Percentiles rank a stretch among this genome's conserved stretches.
phyloP scores from a whole-genome alignment of 2,113 vertebrate species.

The Aegithalos caudatus region DNA sequence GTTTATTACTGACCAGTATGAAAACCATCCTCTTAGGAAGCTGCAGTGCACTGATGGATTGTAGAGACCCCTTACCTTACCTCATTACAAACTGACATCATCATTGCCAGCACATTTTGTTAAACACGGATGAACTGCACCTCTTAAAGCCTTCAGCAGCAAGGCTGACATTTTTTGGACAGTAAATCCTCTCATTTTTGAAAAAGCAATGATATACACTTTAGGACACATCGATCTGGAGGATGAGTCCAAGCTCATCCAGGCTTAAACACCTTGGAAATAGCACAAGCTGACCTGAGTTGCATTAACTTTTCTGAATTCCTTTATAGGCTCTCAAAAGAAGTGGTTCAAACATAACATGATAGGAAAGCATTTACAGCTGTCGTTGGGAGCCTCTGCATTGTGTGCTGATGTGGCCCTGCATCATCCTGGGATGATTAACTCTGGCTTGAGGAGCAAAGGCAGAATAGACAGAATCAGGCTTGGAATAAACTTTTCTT shows the following conservation, averaged over 20 bases:
- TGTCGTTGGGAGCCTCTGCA: neutral
- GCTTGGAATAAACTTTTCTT: neutral
- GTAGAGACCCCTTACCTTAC: neutral
- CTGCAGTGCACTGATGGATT: neutral
- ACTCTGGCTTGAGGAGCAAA: neutral
- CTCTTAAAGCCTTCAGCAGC: conserved; percentile 36
- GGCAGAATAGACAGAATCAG: neutral
- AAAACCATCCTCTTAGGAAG: neutral
- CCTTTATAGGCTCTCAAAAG: neutral
- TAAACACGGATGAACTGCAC: conserved; percentile 23
- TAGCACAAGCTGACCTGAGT: conserved; percentile 21
- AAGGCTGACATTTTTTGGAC: conserved; percentile 32
- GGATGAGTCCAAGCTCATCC: conserved; percentile 38
- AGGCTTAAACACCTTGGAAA: conserved; percentile 56
- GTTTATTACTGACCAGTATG: neutral
- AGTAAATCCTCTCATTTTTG: conserved; percentile 49
- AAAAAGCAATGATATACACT: conserved; percentile 29
- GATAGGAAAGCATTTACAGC: neutral
- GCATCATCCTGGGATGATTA: conserved; percentile 7
- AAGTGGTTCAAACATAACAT: neutral
- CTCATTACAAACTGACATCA: conserved; percentile 37
- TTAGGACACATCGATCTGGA: conserved; percentile 20
- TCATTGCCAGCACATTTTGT: conserved; percentile 13
- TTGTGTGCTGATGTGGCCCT: neutral
- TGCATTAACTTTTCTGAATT: conserved; percentile 51